phyloP scores from a whole-genome alignment of 2,797 vertebrate species.

The Sparus aurata region DNA sequence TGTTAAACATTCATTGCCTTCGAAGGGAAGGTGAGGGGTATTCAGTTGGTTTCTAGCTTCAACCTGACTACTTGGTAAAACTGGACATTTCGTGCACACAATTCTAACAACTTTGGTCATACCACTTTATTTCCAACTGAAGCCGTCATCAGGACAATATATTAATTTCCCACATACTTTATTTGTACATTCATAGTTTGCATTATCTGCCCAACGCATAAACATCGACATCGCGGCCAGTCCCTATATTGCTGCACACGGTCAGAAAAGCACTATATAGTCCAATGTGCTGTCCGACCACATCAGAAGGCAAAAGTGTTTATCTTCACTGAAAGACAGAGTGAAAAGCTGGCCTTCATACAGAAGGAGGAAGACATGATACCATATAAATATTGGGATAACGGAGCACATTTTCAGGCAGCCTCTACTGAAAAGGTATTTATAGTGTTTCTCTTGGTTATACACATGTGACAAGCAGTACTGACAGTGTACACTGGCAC shows the following conservation, averaged over 20 bases:
- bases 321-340: not conserved
- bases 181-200: too few relatives aligned
- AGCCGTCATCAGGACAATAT: too few relatives aligned
- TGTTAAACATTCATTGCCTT: too few relatives aligned
- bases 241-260: not conserved
- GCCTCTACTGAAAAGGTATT: not conserved
- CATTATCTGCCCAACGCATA: not conserved
- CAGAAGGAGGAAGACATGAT: not conserved
- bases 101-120: too few relatives aligned
- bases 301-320: too few relatives aligned
- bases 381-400: not conserved
- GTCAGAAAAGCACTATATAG: too few relatives aligned
- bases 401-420: not conserved
- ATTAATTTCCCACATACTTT: too few relatives aligned
- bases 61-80: too few relatives aligned
- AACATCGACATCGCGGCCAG: not conserved
- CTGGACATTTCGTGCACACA: not conserved
- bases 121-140: too few relatives aligned
- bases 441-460: not conserved
- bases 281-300: not conserved
- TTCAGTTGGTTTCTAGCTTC: too few relatives aligned
- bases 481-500: not conserved
- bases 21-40: too few relatives aligned
- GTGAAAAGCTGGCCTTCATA: not conserved
- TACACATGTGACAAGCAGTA: not conserved